Base-by-base conservation (phyloP, 1,140 invertebrate species). In the Leptonema lineaticorne region DNA sequence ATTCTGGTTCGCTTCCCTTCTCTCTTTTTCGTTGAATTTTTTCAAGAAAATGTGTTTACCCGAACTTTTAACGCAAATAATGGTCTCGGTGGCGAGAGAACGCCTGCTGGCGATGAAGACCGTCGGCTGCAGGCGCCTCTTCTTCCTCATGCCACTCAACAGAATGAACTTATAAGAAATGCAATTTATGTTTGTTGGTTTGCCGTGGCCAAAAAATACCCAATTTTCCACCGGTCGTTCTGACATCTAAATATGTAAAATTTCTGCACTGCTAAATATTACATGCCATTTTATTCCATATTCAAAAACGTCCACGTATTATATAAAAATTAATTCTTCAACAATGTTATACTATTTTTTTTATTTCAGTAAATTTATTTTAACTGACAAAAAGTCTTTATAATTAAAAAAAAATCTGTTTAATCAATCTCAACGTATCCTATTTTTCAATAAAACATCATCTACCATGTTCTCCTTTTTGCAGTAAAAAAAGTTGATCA, bases 61-160 rank as follows among this genome's bases (percentile, higher is more conserved):
- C 30, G 62, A 70, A 70, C 57, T 70, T 70, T 67, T 67, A 70
- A 67, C 69, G 64, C 63, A 46, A 67, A 67, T 70, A 65, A 69
- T 66, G 41, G 28, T 30, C 6, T 24, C 53, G 59, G 18, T 28
- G 11, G 50, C 48, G 3, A 8, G 20, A 6, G 50, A 22, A 9
- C 20, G 50, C 50, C 50, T 24, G 46, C 46, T 48, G n/a, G 50
- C 20, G 50, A 53, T 53, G 50, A 53, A 53, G 50, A 53, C 24
- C 24, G 50, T 53, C 50, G 50, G 50, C 20, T 53, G 50, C 50
- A 53, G 4, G 50, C 50, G 18, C 46, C 50, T 53, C 22, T 18
- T 7, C 50, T 24, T 22, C 50, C 22, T 24, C 50, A 53, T 24
- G n/a, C n/a, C n/a, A n/a, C n/a, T 53, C 50, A 26, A 24, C 50